Conservation (phyloP, 2,888 invertebrate species). For the Brachyptera risi region DNA sequence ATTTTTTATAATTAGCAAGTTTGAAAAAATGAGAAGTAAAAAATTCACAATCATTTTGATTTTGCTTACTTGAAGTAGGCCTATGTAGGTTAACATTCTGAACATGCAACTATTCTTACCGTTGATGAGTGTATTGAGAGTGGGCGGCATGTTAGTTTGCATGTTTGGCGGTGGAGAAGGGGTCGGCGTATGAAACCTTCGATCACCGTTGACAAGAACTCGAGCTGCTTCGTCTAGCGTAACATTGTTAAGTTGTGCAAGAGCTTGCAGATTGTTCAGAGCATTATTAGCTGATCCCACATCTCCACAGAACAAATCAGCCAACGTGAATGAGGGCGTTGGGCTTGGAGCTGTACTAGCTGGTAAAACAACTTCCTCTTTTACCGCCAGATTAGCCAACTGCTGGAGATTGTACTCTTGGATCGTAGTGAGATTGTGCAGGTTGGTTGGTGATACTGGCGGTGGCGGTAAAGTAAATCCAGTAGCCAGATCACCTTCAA, state of each 20-base stretch:
- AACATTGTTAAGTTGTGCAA: slow-evolving; percentile 73
- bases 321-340: slow-evolving; percentile 57
- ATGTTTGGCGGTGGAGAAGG: slow-evolving; percentile 29
- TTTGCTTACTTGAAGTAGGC: too few relatives aligned
- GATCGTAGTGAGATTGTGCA: slow-evolving; percentile 63
- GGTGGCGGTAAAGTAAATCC: slow-evolving; percentile 41
- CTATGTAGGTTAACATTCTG: too few relatives aligned
- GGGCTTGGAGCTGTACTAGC: slow-evolving; percentile 56
- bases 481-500: slow-evolving; percentile 64
- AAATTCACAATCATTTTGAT: too few relatives aligned
- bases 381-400: slow-evolving; percentile 76
- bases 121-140: slow-evolving; percentile 30
- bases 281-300: slow-evolving; percentile 65
- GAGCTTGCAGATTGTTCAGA: slow-evolving; percentile 82
- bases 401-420: slow-evolving; percentile 84
- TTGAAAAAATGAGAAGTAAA: too few relatives aligned
- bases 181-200: slow-evolving; percentile 25
- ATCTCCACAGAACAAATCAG: slow-evolving; percentile 72
- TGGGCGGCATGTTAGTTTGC: slow-evolving; percentile 24
- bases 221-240: slow-evolving; percentile 42
- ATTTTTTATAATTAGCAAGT: too few relatives aligned
- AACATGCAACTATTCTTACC: too few relatives aligned
- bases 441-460: slow-evolving; percentile 43
- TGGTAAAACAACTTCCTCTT: slow-evolving; percentile 40
- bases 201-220: slow-evolving; percentile 24